Evolutionary conservation across 2,113 vertebrate species (phyloP).

Genomic region (Coreoperca whiteheadi): DNA sequence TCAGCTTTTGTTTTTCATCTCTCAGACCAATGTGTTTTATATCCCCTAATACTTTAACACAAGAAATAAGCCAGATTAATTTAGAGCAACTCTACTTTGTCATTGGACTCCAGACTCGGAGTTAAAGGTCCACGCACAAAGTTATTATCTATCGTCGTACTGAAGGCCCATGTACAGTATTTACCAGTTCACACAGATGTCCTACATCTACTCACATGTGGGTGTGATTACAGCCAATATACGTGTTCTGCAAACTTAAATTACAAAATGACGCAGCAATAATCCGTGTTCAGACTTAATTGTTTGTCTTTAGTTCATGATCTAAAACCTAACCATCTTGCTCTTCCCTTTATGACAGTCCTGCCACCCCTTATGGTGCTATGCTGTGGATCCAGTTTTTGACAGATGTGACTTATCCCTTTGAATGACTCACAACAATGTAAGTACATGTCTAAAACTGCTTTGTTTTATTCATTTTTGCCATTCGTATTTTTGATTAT

Average conservation of each 20-base stretch:
- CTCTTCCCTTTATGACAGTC: constrained; percentile 13
- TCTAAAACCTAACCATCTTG: not conserved
- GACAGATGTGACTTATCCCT: not conserved
- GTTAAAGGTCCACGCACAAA: constrained; percentile 5
- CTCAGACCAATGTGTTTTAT: constrained; percentile 8
- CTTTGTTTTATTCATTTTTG: not conserved
- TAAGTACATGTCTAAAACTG: not conserved
- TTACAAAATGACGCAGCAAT: constrained; percentile 1
- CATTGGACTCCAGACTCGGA: not conserved
- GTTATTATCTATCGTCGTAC: not conserved
- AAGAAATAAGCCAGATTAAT: not conserved
- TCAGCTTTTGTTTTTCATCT: constrained; percentile 42
- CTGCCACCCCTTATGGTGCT: not conserved
- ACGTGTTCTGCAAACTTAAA: not conserved
- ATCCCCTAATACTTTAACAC: not conserved
- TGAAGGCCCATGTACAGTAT: not conserved
- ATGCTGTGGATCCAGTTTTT: constrained; percentile 28
- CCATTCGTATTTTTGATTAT: not conserved
- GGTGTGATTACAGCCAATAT: not conserved
- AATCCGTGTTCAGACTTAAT: not conserved
- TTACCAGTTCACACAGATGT: constrained; percentile 6
- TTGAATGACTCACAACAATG: not conserved
- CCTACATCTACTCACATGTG: not conserved
- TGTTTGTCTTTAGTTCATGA: not conserved
- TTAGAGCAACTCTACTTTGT: not conserved